phyloP scores from a whole-genome alignment of 2,797 vertebrate species.

The Agapornis canus region DNA sequence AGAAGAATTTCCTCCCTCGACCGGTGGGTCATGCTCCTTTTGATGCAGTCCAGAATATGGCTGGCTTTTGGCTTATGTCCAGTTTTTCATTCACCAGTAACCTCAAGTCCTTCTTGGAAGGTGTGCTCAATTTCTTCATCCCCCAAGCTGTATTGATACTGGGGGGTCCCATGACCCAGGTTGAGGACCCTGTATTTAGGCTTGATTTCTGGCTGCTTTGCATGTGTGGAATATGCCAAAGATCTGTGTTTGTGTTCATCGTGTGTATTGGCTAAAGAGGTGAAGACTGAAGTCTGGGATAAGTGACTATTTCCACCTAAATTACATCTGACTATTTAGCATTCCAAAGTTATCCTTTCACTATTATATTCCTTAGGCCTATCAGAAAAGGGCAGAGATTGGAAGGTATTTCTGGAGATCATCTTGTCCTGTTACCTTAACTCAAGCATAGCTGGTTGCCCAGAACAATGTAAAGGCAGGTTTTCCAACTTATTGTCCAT shows the following conservation, averaged over 20 bases:
- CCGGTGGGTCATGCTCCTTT: not conserved
- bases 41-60: not conserved
- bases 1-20: not conserved
- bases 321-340: not conserved
- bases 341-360: not conserved
- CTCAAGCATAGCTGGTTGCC: not conserved
- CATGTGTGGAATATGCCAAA: not conserved
- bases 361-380: not conserved
- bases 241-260: not conserved
- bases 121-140: not conserved
- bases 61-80: not conserved
- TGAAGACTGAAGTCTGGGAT: not conserved
- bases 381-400: not conserved
- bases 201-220: not conserved
- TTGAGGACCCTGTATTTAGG: not conserved
- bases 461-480: not conserved
- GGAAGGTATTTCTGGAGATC: not conserved
- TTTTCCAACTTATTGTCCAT: not conserved
- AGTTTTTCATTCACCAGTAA: not conserved
- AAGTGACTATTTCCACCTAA: not conserved
- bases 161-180: not conserved
- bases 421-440: not conserved
- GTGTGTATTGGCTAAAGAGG: not conserved
- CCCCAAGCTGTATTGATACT: not conserved
- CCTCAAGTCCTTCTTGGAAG: not conserved